Conservation (phyloP, 2,888 invertebrate species). For the Onchidella celtica region DNA sequence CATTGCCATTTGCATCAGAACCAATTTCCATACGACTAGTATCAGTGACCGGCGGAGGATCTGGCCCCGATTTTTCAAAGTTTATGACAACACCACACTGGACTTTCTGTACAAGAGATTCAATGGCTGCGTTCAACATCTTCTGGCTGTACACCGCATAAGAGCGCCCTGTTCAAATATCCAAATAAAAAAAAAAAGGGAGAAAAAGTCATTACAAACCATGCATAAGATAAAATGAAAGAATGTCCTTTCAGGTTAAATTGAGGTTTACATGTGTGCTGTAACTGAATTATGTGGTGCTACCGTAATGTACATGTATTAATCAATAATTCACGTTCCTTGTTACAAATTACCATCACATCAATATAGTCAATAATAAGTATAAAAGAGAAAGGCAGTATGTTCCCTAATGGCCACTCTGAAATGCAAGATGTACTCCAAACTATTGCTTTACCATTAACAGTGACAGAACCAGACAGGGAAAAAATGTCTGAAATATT, state of each 20-base stretch:
- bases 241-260: background rate
- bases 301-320: too few relatives aligned
- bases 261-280: background rate
- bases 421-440: too few relatives aligned
- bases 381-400: too few relatives aligned
- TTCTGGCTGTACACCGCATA: conserved; percentile 97
- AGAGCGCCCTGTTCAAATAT: conserved; percentile 88
- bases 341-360: too few relatives aligned
- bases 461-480: too few relatives aligned
- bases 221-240: background rate
- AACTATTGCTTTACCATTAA: too few relatives aligned
- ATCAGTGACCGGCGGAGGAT: conserved; percentile 81
- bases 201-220: background rate
- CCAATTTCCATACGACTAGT: conserved; percentile 41
- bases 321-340: too few relatives aligned
- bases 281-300: too few relatives aligned
- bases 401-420: too few relatives aligned
- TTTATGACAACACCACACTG: conserved; percentile 98
- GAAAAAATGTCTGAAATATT: too few relatives aligned
- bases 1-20: conserved; percentile 58
- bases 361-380: too few relatives aligned
- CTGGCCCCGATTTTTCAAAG: conserved; percentile 97
- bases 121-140: conserved; percentile 97
- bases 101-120: conserved; percentile 97
- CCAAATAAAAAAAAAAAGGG: background rate